Conservation (phyloP, 2,797 vertebrate species). For the Melanogrammus aeglefinus region DNA sequence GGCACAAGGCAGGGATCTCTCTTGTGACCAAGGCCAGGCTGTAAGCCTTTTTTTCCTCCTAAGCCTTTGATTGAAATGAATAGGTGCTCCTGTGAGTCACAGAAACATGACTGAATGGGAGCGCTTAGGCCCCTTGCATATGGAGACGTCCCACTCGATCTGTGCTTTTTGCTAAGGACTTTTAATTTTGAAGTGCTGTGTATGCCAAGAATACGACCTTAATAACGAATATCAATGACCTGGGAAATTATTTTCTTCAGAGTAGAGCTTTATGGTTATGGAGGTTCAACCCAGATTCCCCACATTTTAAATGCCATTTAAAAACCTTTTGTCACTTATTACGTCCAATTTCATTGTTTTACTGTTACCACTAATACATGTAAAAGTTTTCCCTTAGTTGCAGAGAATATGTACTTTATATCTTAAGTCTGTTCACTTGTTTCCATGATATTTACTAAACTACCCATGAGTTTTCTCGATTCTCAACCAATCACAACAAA, state of each 20-base stretch:
- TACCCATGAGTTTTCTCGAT: no score
- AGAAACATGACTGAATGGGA: constrained; percentile 20
- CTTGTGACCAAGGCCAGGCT: constrained; percentile 32
- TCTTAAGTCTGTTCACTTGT: not conserved
- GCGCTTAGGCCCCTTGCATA: constrained; percentile 4
- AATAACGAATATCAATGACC: not conserved
- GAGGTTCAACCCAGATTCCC: not conserved
- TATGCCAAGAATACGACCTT: not conserved
- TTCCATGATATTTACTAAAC: not conserved
- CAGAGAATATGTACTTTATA: no score
- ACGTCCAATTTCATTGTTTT: not conserved
- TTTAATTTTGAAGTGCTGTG: not conserved
- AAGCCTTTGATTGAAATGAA: constrained; percentile 29
- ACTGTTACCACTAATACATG: not conserved
- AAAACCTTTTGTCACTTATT: not conserved
- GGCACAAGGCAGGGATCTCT: constrained; percentile 29
- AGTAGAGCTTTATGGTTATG: not conserved
- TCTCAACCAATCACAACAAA: no score
- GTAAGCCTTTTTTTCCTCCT: constrained; percentile 41
- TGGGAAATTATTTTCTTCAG: not conserved
- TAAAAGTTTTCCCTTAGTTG: not conserved
- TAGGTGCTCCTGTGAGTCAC: constrained; percentile 16
- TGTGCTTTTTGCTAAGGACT: not conserved
- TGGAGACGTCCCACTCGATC: not conserved
- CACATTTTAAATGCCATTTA: not conserved